These are phyloP conservation scores for Pseudomyrmex pallidus DNA, from an alignment of 1,140 invertebrate genomes.

Conservation along the genomic window DNA sequence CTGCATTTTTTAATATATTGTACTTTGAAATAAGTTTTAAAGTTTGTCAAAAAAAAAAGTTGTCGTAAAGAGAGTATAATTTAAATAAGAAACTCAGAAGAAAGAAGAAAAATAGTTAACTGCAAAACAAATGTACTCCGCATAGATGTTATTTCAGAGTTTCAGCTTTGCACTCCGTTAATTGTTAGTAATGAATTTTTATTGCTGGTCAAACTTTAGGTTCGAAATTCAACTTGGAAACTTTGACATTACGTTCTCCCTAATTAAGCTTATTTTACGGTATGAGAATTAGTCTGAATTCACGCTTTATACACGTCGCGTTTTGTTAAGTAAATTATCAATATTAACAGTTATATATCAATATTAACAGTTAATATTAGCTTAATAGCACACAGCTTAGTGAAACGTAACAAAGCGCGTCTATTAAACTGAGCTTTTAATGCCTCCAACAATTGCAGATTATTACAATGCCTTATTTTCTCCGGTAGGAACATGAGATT, in stretches of 20 bases:
- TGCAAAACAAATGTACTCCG: neutral
- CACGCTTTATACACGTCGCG: neutral
- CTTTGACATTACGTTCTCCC: too few species aligned
- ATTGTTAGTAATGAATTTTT: neutral
- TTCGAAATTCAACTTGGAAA: too few species aligned
- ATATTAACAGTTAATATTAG: neutral
- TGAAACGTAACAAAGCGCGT: slow-evolving; percentile 12
- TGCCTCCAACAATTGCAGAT: slow-evolving; percentile 18
- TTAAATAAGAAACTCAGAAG: neutral
- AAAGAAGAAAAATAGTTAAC: neutral
- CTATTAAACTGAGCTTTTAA: slow-evolving; percentile 26
- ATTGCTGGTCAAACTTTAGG: neutral
- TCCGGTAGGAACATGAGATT: neutral
- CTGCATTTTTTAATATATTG: neutral
- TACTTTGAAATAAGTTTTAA: neutral
- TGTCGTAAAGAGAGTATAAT: neutral
- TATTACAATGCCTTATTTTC: slow-evolving; percentile 3
- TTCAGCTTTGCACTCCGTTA: neutral
- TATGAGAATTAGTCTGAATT: neutral
- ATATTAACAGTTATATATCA: slow-evolving; percentile 7
- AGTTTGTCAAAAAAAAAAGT: slow-evolving; percentile 1
- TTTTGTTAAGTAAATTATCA: neutral
- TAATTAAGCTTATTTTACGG: too few species aligned
- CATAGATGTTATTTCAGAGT: too few species aligned
- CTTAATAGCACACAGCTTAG: neutral